phyloP scores from a whole-genome alignment of 2,113 vertebrate species.

The Myodes glareolus region DNA sequence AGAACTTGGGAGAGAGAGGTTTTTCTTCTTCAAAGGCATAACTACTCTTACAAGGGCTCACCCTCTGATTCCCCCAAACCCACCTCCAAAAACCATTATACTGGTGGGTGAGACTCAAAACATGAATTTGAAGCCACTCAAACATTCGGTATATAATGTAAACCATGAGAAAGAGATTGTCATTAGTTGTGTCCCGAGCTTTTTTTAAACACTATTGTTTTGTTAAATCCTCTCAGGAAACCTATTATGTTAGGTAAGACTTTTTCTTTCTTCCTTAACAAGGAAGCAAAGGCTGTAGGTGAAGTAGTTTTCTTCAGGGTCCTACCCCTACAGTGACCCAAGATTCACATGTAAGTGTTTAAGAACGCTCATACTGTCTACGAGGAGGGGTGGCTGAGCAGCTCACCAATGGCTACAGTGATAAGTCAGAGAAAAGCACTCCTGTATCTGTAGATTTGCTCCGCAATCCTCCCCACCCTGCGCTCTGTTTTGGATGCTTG shows the following conservation, averaged over 20 bases:
- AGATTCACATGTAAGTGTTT: not conserved
- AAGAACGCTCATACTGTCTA: not conserved
- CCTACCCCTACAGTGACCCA: not conserved
- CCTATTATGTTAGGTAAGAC: not conserved
- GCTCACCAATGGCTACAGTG: not conserved
- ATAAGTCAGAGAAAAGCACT: not conserved
- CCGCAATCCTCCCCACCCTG: not conserved
- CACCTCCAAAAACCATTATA: not conserved
- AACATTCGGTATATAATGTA: not conserved
- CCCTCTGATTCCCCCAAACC: no score
- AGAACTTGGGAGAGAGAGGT: not conserved
- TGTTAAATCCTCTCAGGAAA: not conserved
- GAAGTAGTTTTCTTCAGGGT: constrained; percentile 2
- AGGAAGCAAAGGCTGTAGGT: not conserved
- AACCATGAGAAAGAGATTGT: constrained; percentile 2
- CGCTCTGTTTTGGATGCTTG: not conserved
- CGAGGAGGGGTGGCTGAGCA: not conserved
- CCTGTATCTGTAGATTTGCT: not conserved
- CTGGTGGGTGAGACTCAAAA: not conserved
- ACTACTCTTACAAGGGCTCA: not conserved
- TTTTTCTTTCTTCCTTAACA: not conserved
- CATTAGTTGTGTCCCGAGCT: not conserved
- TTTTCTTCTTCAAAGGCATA: no score
- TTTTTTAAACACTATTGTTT: not conserved
- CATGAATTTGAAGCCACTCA: not conserved